Evolutionary conservation across 2,113 vertebrate genomes (phyloP).

Genomic region (Passer montanus): DNA sequence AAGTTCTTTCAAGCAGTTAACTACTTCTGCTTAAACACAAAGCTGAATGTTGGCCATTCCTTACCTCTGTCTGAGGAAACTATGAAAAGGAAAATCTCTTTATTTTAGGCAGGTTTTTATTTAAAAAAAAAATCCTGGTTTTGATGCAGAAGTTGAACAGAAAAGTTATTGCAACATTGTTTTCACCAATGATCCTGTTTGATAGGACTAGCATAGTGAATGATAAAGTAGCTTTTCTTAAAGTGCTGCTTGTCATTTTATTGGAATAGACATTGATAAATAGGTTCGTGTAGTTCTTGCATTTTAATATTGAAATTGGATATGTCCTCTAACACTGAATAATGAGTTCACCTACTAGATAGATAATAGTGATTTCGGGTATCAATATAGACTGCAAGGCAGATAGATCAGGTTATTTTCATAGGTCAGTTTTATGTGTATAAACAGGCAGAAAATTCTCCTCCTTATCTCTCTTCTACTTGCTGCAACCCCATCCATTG

Average conservation of each 20-base stretch:
- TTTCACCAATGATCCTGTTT: neutral
- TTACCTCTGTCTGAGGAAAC: neutral
- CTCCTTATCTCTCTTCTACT: fast-evolving
- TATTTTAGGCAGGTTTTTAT: neutral
- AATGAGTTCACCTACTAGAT: neutral
- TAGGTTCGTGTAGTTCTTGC: neutral
- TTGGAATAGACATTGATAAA: neutral
- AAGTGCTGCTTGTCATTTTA: neutral
- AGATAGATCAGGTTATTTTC: neutral
- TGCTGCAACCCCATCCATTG: neutral
- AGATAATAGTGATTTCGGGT: neutral
- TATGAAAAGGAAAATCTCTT: neutral
- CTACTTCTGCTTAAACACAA: neutral
- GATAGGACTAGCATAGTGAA: neutral
- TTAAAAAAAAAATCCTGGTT: fast-evolving
- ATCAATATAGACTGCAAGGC: neutral
- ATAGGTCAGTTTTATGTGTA: neutral
- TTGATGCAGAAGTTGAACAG: neutral
- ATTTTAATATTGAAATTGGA: neutral
- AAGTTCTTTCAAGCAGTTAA: neutral
- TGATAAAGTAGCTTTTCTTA: neutral
- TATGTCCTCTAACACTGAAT: neutral
- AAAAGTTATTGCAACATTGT: neutral
- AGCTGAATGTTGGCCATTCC: neutral
- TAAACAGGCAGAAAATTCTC: neutral